Base-by-base conservation (phyloP, 2,113 vertebrate species). In the Hucho hucho region DNA sequence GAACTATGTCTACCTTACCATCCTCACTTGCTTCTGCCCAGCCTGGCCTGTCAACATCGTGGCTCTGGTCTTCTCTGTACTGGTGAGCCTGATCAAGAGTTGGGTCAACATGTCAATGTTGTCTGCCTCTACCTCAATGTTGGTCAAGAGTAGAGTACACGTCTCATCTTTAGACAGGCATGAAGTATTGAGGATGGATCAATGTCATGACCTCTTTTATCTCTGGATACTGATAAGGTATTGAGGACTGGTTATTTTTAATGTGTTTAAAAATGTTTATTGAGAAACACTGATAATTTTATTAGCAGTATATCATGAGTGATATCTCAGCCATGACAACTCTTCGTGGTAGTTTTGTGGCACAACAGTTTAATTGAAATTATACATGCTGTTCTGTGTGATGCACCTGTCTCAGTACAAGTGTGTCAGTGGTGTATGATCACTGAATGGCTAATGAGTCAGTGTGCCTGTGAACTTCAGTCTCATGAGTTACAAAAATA, bases 31-130 rank as follows among this genome's bases (percentile, higher is more conserved):
- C 65, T 96, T 96, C 83, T 96, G 95, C 74, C 95, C 94, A 1
- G 93, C 94, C 7, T 95, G 95, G 90, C 95, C 94, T 81, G 29
- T 97, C 87, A 96, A 95, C 81, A 95, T 96, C 59, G 93, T 96
- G 81, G 94, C 92, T 16, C 92, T 96, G 83, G 93, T 94, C 69
- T 96, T 95, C 80, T 94, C 95, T 59, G 79, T 97, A 78, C 90
- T 96, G 94, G 95, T 96, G 84, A 95, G 95, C 93, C 22, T 14
- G n/a, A 69, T 47, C 37, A 7, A 9, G 9, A 64, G 25, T 26
- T 64, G 25, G n/a, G 22, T 24, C 59, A 61, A 14, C n/a, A 32
- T 32, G 5, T 16, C 11, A 56, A 20, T 56, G 53, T 20, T 14
- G 53, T 56, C 18, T 56, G 53, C 53, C 18, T 56, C 53, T 20